Evolutionary conservation across 1,140 invertebrate species (phyloP).

Genomic region (Macrosteles quadrilineatus): DNA sequence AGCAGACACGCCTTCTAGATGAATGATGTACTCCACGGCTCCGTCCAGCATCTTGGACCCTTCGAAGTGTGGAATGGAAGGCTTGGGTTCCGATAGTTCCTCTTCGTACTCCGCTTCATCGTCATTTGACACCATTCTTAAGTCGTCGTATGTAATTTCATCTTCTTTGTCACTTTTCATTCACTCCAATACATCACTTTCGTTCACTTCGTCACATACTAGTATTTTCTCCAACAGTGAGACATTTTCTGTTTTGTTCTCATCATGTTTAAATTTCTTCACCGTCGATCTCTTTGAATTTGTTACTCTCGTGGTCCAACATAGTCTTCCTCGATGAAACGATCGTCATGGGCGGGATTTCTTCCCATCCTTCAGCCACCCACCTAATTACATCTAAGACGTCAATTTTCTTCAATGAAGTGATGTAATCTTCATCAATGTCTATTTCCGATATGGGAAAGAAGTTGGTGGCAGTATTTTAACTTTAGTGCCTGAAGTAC

Average conservation of each 20-base stretch:
- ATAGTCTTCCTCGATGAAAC: background rate
- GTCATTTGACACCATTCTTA: background rate
- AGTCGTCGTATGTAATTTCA: conserved; percentile 3
- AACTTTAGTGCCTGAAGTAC: background rate
- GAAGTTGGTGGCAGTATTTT: background rate
- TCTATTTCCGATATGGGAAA: background rate
- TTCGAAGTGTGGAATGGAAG: too few relatives aligned
- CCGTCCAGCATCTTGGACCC: too few relatives aligned
- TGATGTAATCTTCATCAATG: background rate
- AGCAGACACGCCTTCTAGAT: too few relatives aligned
- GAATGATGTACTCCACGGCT: too few relatives aligned
- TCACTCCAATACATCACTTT: too few relatives aligned
- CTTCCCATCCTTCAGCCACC: too few relatives aligned
- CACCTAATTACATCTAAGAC: background rate
- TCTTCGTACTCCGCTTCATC: too few relatives aligned
- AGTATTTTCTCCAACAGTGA: background rate
- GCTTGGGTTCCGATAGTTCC: too few relatives aligned
- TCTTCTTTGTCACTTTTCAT: background rate
- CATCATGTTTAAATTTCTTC: background rate
- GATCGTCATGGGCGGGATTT: too few relatives aligned
- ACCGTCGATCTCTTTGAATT: too few relatives aligned
- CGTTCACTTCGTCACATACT: background rate
- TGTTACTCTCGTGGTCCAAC: background rate
- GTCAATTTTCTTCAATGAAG: background rate
- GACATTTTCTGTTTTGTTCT: background rate